phyloP scores from a whole-genome alignment of 2,888 invertebrate genomes.

The Drosophila hawaiiensis region DNA sequence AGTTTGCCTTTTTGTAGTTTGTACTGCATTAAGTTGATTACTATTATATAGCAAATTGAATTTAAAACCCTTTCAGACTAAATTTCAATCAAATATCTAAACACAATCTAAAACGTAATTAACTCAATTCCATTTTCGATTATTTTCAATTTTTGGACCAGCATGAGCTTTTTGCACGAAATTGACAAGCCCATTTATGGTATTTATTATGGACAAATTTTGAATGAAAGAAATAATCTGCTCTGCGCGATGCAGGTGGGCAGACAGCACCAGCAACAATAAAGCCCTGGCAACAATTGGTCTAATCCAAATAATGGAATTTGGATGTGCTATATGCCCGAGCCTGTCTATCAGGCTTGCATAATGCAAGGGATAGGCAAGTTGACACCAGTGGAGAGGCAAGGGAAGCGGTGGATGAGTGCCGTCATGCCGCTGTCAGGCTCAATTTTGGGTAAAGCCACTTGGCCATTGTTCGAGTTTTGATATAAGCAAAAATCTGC shows the following conservation, averaged over 20 bases:
- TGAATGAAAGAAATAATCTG: slow-evolving; percentile 37
- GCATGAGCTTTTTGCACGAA: slow-evolving; percentile 2
- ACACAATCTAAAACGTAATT: slow-evolving; percentile 16
- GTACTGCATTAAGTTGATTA: background rate
- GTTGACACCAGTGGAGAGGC: background rate
- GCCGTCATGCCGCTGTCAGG: slow-evolving; percentile 64
- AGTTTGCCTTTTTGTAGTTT: background rate
- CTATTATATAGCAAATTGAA: background rate
- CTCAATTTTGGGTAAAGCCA: slow-evolving; percentile 77
- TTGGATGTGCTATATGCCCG: slow-evolving; percentile 40
- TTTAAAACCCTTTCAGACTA: background rate
- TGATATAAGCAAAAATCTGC: slow-evolving; percentile 79
- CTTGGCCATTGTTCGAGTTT: slow-evolving; percentile 76
- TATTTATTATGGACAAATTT: slow-evolving; percentile 29
- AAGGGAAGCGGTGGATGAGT: background rate
- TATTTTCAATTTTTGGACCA: slow-evolving; percentile 31
- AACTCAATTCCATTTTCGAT: slow-evolving; percentile 13
- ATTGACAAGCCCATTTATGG: slow-evolving; percentile 14
- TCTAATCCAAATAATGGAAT: slow-evolving; percentile 74
- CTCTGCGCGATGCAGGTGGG: slow-evolving; percentile 19
- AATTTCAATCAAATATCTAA: slow-evolving; percentile 4
- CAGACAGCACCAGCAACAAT: slow-evolving; percentile 21
- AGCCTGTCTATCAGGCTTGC: slow-evolving; percentile 39
- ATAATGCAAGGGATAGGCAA: slow-evolving; percentile 37
- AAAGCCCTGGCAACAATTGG: slow-evolving; percentile 53